These are phyloP conservation scores for Ichneumon xanthorius DNA, from an alignment of 2,888 invertebrate species.

Conservation along the genomic window DNA sequence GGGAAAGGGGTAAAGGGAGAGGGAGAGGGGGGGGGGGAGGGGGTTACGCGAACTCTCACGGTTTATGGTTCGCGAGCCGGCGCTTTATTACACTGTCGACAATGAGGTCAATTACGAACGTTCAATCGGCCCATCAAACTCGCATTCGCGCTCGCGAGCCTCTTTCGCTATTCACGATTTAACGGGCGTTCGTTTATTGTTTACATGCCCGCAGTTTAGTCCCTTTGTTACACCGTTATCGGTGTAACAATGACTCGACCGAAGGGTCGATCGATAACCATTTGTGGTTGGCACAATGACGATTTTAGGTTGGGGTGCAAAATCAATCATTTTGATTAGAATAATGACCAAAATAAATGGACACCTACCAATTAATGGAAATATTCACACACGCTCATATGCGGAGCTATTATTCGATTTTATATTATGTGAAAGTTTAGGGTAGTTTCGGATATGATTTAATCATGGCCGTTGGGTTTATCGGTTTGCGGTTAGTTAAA, in stretches of 20 bases:
- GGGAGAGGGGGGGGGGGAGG: background rate
- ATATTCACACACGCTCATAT: too few relatives aligned
- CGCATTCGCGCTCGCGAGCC: conserved; percentile 40
- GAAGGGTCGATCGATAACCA: conserved; percentile 10
- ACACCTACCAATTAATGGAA: too few relatives aligned
- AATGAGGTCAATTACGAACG: conserved; percentile 65
- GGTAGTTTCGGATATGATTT: too few relatives aligned
- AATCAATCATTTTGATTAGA: background rate
- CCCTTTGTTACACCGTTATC: background rate
- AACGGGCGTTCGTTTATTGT: conserved; percentile 46
- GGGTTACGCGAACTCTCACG: conserved; percentile 33
- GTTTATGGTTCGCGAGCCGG: conserved; percentile 41
- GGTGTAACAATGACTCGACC: background rate
- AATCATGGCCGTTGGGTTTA: too few relatives aligned
- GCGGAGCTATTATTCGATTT: too few relatives aligned
- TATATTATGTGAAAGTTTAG: too few relatives aligned
- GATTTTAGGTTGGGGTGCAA: background rate
- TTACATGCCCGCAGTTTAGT: conserved; percentile 28
- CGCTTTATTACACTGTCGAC: conserved; percentile 63
- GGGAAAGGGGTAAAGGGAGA: background rate
- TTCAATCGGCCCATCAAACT: conserved; percentile 64
- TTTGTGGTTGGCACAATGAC: conserved; percentile 2
- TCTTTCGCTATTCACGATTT: conserved; percentile 41
- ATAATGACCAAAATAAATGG: background rate
- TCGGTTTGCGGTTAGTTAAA: too few relatives aligned